These are phyloP conservation scores for Emydoidea blandingii DNA, from an alignment of 2,797 vertebrate species.

Conservation along the genomic window DNA sequence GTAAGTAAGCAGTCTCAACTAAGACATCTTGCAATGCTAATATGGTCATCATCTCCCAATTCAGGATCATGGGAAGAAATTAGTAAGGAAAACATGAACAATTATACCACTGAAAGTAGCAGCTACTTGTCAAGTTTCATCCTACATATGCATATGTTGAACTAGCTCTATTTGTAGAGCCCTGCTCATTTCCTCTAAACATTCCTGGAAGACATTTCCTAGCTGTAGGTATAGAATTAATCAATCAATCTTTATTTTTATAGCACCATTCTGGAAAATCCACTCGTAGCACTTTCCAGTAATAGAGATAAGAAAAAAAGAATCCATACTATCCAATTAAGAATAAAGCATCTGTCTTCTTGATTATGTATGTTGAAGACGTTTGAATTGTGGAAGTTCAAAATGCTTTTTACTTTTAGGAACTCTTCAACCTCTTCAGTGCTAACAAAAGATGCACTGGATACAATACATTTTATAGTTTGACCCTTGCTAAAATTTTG, in stretches of 20 bases:
- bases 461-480: background rate
- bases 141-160: background rate
- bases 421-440: background rate
- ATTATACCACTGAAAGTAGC: background rate
- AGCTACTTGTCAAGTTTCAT: background rate
- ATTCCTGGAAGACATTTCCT: constrained; percentile 65
- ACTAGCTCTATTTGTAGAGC: constrained; percentile 29
- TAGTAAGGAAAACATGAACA: background rate
- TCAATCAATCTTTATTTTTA: constrained; percentile 82
- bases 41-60: background rate
- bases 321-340: constrained; percentile 79
- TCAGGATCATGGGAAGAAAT: background rate
- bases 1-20: background rate
- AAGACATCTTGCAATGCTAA: background rate
- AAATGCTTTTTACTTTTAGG: background rate
- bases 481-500: background rate
- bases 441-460: background rate
- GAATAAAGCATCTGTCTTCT: constrained; percentile 76
- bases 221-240: constrained; percentile 72
- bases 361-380: constrained; percentile 50
- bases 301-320: constrained; percentile 71
- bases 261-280: constrained; percentile 79
- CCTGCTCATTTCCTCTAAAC: constrained; percentile 60
- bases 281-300: constrained; percentile 77
- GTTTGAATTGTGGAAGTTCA: constrained; percentile 27